phyloP scores from a whole-genome alignment of 1,140 invertebrate species.

The Psilanteris sp. region DNA sequence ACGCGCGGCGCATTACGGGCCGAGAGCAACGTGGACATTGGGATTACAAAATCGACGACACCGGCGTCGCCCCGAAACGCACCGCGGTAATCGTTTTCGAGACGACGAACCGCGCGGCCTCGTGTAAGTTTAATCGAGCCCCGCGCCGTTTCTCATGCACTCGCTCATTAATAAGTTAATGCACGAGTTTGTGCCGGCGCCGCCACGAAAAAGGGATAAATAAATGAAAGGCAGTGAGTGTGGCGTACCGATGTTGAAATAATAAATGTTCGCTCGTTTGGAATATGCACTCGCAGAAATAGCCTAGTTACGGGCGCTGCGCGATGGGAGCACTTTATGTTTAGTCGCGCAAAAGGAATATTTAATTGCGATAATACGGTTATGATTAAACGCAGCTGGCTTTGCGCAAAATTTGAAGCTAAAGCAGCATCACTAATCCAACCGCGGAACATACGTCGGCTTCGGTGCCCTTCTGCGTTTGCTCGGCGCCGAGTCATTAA shows the following conservation, averaged over 20 bases:
- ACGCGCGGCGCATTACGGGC: slow-evolving; percentile 31
- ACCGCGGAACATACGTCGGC: slow-evolving; percentile 26
- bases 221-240: slow-evolving; percentile 57
- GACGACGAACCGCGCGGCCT: slow-evolving; percentile 20
- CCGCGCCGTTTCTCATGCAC: not conserved
- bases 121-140: slow-evolving; percentile 42
- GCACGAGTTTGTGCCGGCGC: slow-evolving; percentile 47
- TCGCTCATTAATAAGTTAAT: slow-evolving; percentile 59
- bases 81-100: slow-evolving; percentile 46
- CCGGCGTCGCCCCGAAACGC: slow-evolving; percentile 2
- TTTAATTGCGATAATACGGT: slow-evolving; percentile 55
- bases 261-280: slow-evolving; percentile 59
- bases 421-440: slow-evolving; percentile 46
- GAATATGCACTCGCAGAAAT: slow-evolving; percentile 48
- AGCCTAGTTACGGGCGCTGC: slow-evolving; percentile 43
- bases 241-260: slow-evolving; percentile 62
- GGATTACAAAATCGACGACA: slow-evolving; percentile 25
- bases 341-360: slow-evolving; percentile 59
- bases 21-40: slow-evolving; percentile 34
- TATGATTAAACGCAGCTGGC: slow-evolving; percentile 54
- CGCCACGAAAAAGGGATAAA: slow-evolving; percentile 57
- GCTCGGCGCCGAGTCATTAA: not conserved
- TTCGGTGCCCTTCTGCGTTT: not conserved
- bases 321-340: slow-evolving; percentile 46
- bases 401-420: slow-evolving; percentile 53